Evolutionary conservation across 1,140 invertebrate species (phyloP), one percentile per base, ranked within the genome.

Genomic region (Drosophila melanica): DNA sequence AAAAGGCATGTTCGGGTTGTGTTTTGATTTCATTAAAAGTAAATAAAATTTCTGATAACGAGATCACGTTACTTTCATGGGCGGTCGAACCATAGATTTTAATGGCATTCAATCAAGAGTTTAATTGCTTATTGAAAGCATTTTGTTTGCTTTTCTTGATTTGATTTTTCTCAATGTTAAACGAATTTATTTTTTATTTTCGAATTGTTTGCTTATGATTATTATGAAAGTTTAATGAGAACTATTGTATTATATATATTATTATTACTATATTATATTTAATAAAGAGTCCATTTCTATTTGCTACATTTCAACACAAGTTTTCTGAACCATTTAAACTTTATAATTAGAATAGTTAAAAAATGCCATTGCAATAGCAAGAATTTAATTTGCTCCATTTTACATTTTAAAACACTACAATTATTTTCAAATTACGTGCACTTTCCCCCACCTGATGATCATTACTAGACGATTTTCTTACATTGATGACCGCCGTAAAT

Each of bases 21-120:
- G 53, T 63, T 74, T 75, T 75, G 51, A 70, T 82, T 82, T 71
- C 57, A 79, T 79, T 75, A 84, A 84, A 82, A 82, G 60, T 48
- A 75, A 81, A 84, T 81, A 81, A 75, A 66, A 70, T 77, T 79
- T 42, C 48, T 47, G 75, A 84, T 84, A 82, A 79, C 66, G 47
- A 79, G 73, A 82, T 82, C 76, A 44, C 60, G 50, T 79, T 71
- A 54, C 75, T 60, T 55, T 65, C 54, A 69, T 55, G 59, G 54
- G n/a, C 35, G 39, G 33, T 51, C 59, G n/a, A 27, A 27, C 35
- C 9, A 23, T 33, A 47, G 0, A 50, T 50, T 30, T 76, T 76
- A 37, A 58, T 75, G 50, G 23, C 39, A 41, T 30, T 64, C 48
- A 45, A 62, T 62, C 47, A 69, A 45, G 59, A 62, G n/a, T 67